Evolutionary conservation across 1,140 invertebrate genomes (phyloP), one percentile per base, ranked within the genome.

Genomic region (Luehdorfia chinensis): DNA sequence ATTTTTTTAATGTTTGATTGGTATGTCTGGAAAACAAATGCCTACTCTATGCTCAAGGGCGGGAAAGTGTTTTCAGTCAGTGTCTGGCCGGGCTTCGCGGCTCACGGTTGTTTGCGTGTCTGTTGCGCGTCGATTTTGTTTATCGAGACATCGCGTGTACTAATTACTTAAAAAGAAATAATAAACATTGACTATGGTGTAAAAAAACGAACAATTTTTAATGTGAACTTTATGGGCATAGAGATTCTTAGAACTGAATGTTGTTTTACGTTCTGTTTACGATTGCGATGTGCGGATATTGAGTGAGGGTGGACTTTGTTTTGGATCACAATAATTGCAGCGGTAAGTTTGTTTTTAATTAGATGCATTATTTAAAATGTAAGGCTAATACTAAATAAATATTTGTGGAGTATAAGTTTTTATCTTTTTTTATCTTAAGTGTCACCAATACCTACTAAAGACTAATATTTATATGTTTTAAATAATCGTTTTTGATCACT

Each of bases 11-110:
- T 4, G 4, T 30, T 13, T 28, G 13, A 28, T 28, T 36, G 47
- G 50, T 45, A 11, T 39, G 23, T 56, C 54, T 56, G 43, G 47
- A 37, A 53, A 33, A 49, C 43, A 28, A 50, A 31, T 44, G 21
- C 30, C 37, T 61, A 62, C 31, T 70, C 60, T 65, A 27, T 65
- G 56, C 28, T 15, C 47, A 47, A 80, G 74, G 72, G 74, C 73
- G 77, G 75, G 74, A 72, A 73, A 68, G 61, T 43, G 50, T 70
- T 65, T 49, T 33, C 62, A 60, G 39, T 64, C 75, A 81, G 77
- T 81, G 59, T 59, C 59, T 66, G 59, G 60, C 59, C 57, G 54
- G 59, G 60, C 65, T 62, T 64, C 56, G 59, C 55, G 63, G 63
- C 50, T 70, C 45, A 51, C 50, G 66, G 67, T 62, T 63, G 72